Percentiles rank a stretch among this genome's conserved stretches.
phyloP scores from a whole-genome alignment of 2,888 invertebrate genomes.

The Alsophila aescularia region DNA sequence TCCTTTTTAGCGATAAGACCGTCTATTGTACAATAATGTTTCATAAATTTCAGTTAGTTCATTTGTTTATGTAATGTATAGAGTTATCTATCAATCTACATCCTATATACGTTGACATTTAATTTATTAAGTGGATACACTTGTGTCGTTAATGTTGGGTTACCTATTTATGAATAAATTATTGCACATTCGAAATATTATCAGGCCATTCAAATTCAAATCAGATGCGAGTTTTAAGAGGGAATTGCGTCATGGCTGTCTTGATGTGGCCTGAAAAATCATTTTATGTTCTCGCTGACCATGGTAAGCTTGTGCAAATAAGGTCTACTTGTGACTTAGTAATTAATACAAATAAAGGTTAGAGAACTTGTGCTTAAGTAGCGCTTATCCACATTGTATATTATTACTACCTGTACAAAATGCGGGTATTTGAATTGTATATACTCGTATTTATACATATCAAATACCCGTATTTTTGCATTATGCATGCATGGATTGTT shows the following conservation, averaged over 20 bases:
- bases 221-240: constrained; percentile 17
- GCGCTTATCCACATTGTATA: too few relatives aligned
- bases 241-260: constrained; percentile 5
- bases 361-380: neutral
- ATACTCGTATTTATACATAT: too few relatives aligned
- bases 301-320: neutral
- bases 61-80: too few relatives aligned
- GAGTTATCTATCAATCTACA: too few relatives aligned
- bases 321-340: neutral
- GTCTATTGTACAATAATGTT: too few relatives aligned
- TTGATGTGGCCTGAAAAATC: constrained; percentile 13
- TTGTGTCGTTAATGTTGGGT: neutral
- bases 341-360: neutral
- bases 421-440: too few relatives aligned
- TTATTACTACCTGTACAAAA: too few relatives aligned
- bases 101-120: too few relatives aligned
- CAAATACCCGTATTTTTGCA: too few relatives aligned
- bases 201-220: constrained; percentile 23
- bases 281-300: constrained; percentile 11
- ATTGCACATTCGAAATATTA: constrained; percentile 22
- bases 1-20: too few relatives aligned
- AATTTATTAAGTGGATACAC: neutral
- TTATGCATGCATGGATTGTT: too few relatives aligned
- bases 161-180: constrained; percentile 2
- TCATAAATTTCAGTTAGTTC: too few relatives aligned